Conservation (phyloP, 2,888 invertebrate genomes). For the Drosophila algonquin region DNA sequence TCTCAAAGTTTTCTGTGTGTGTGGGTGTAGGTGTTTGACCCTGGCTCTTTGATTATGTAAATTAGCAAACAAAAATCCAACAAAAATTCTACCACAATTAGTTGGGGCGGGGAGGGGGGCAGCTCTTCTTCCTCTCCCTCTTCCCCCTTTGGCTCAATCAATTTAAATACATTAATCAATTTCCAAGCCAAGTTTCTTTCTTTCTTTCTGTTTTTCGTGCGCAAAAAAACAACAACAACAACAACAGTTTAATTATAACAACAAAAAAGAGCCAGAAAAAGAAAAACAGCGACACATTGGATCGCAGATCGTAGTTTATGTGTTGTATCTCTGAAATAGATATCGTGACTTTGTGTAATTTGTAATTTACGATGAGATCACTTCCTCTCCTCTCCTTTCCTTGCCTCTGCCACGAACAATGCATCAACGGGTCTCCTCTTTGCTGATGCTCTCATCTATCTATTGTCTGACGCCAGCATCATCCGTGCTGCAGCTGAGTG, state of each 20-base stretch:
- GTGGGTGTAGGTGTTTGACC: slow-evolving; percentile 72
- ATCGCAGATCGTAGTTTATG: slow-evolving; percentile 1
- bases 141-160: slow-evolving; percentile 52
- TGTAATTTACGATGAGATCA: slow-evolving; percentile 82
- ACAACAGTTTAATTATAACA: slow-evolving; percentile 73
- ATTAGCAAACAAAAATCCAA: neutral
- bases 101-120: slow-evolving; percentile 8
- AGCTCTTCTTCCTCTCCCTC: neutral
- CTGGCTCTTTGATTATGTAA: slow-evolving; percentile 65
- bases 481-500: neutral
- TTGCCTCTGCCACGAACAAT: slow-evolving; percentile 35
- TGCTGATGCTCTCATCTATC: neutral
- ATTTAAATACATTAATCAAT: slow-evolving; percentile 75
- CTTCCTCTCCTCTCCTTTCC: slow-evolving; percentile 64
- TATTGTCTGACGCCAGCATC: slow-evolving; percentile 12
- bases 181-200: slow-evolving; percentile 48
- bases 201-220: slow-evolving; percentile 35
- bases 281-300: slow-evolving; percentile 56
- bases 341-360: slow-evolving; percentile 81
- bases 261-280: slow-evolving; percentile 66
- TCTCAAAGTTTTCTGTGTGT: slow-evolving; percentile 33
- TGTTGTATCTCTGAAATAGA: slow-evolving; percentile 72
- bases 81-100: slow-evolving; percentile 64
- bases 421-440: slow-evolving; percentile 36
- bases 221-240: slow-evolving; percentile 59